phyloP scores from a whole-genome alignment of 2,797 vertebrate genomes.

The Myotis findleyi region DNA sequence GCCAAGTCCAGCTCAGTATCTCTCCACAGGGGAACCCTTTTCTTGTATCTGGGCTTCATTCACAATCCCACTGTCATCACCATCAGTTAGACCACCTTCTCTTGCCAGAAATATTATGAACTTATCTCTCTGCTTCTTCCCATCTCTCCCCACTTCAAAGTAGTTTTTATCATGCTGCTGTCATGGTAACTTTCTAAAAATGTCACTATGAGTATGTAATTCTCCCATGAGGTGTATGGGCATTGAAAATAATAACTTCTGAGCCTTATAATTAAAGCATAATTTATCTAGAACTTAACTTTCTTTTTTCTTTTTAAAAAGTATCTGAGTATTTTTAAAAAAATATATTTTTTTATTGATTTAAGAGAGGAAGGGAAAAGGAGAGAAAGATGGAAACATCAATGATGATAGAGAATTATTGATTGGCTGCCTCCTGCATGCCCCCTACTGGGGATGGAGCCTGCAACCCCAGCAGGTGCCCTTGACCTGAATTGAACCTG shows the following conservation, averaged over 20 bases:
- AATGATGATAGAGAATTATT: too few species aligned
- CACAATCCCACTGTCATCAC: neutral
- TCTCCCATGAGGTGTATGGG: neutral
- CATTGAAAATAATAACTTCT: neutral
- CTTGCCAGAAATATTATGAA: neutral
- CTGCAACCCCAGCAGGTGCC: too few species aligned
- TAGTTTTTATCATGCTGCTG: neutral
- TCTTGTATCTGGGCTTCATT: neutral
- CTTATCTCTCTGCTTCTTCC: neutral
- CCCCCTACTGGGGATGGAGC: too few species aligned
- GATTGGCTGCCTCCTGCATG: too few species aligned
- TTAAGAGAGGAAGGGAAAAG: too few species aligned
- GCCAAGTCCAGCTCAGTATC: neutral
- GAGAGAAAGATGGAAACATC: too few species aligned
- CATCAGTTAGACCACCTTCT: neutral
- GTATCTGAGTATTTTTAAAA: too few species aligned
- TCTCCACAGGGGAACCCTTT: neutral
- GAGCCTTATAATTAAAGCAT: neutral
- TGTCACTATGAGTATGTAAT: neutral
- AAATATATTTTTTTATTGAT: too few species aligned
- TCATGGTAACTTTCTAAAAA: neutral
- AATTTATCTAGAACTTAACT: neutral
- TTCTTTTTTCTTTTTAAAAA: neutral
- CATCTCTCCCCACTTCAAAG: neutral
- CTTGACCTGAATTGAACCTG: too few species aligned